phyloP scores from a whole-genome alignment of 2,888 invertebrate genomes.

The Pyrrhosoma nymphula region DNA sequence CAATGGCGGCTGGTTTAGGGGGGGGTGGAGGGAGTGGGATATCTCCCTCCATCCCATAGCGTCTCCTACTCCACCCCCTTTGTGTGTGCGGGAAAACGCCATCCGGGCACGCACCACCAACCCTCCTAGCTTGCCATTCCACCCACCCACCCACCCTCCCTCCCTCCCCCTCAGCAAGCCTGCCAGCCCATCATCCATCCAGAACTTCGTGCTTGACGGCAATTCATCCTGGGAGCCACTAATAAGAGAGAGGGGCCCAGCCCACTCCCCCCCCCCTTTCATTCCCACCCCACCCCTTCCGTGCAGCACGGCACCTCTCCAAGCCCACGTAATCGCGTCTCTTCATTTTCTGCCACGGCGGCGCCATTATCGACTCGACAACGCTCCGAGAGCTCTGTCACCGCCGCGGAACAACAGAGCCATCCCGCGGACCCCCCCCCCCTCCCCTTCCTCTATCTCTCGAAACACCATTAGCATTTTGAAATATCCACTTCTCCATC shows the following conservation, averaged over 20 bases:
- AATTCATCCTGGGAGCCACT: conserved; percentile 42
- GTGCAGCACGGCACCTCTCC: neutral
- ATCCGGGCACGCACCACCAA: conserved; percentile 29
- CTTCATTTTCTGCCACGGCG: conserved; percentile 44
- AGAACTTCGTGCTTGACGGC: conserved; percentile 38
- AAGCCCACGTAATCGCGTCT: conserved; percentile 33
- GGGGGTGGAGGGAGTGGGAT: neutral
- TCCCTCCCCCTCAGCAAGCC: neutral
- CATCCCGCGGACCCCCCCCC: neutral
- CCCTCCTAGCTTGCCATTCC: neutral
- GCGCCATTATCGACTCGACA: conserved; percentile 56
- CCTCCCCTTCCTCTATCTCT: neutral
- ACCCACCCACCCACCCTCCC: neutral
- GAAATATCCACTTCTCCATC: conserved; percentile 26
- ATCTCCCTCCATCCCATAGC: neutral
- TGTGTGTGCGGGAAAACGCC: neutral
- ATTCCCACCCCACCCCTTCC: neutral
- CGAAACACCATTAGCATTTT: conserved; percentile 50
- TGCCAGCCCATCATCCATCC: neutral
- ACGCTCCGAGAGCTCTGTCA: conserved; percentile 23
- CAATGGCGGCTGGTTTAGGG: neutral
- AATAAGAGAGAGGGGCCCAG: neutral
- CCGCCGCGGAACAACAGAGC: conserved; percentile 14
- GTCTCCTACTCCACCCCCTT: neutral
- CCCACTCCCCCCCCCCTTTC: neutral